These are phyloP conservation scores for Martes martes DNA, from an alignment of 2,113 vertebrate species.

Conservation along the genomic window DNA sequence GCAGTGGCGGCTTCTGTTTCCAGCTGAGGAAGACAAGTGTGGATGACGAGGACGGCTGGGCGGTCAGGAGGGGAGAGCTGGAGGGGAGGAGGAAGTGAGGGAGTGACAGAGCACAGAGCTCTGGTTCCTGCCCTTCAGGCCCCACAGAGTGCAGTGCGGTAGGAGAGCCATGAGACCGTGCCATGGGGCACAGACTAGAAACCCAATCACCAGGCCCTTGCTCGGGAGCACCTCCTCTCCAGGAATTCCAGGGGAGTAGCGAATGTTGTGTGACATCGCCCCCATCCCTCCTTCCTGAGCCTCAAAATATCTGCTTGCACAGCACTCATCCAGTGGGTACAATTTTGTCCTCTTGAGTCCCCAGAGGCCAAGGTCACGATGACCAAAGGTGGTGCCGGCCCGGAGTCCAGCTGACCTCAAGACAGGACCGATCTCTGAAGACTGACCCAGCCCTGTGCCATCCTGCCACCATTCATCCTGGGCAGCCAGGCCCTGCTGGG, in stretches of 20 bases:
- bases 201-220: not conserved
- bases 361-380: not conserved
- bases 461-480: not conserved
- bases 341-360: not conserved
- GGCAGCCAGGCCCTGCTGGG: not conserved
- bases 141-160: too few species aligned
- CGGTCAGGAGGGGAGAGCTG: not conserved
- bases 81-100: too few species aligned
- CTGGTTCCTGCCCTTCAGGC: not conserved
- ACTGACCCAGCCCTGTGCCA: not conserved
- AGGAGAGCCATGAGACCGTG: accelerated
- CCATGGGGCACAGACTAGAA: not conserved
- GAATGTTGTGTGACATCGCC: not conserved
- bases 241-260: not conserved
- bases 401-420: not conserved
- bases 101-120: too few species aligned
- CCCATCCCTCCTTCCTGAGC: not conserved
- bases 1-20: not conserved
- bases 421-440: not conserved
- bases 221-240: not conserved
- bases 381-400: accelerated
- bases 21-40: not conserved
- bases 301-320: not conserved
- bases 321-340: not conserved
- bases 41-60: not conserved